Percentiles rank a stretch among this genome's conserved stretches.
Conservation (phyloP, 2,113 vertebrate species). For the Herpailurus yagouaroundi region DNA sequence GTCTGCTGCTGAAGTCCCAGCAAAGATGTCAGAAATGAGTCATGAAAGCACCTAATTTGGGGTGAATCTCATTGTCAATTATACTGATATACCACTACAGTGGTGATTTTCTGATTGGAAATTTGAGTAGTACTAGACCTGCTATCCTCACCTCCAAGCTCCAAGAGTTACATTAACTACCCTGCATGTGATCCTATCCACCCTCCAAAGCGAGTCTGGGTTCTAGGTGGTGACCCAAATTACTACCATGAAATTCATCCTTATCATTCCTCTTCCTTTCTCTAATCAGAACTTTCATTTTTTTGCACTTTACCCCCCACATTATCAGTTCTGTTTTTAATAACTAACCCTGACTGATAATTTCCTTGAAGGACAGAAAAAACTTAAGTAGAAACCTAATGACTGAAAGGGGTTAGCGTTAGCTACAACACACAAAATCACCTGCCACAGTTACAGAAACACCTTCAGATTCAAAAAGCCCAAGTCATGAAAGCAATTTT, state of each 20-base stretch:
- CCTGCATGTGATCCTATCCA: not conserved
- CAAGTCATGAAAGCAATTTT: not conserved
- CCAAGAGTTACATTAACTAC: not conserved
- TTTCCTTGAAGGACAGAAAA: not conserved
- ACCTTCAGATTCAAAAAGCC: not conserved
- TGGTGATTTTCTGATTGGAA: not conserved
- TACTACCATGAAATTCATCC: not conserved
- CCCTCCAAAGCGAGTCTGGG: not conserved
- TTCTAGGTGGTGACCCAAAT: not conserved
- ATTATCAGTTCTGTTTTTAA: not conserved
- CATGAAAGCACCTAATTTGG: not conserved
- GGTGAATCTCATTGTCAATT: not conserved
- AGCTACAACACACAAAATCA: not conserved
- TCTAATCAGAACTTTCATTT: not conserved
- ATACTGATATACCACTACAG: not conserved
- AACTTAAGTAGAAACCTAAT: not conserved
- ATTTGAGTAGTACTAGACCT: not conserved
- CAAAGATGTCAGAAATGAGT: not conserved
- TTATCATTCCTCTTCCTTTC: not conserved
- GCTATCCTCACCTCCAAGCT: not conserved
- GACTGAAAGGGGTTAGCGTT: not conserved
- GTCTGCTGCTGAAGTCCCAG: conserved; percentile 6
- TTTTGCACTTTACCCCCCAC: not conserved
- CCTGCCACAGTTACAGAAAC: not conserved
- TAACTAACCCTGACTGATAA: not conserved